phyloP scores from a whole-genome alignment of 2,797 vertebrate genomes.

The Rhinoraja longicauda region DNA sequence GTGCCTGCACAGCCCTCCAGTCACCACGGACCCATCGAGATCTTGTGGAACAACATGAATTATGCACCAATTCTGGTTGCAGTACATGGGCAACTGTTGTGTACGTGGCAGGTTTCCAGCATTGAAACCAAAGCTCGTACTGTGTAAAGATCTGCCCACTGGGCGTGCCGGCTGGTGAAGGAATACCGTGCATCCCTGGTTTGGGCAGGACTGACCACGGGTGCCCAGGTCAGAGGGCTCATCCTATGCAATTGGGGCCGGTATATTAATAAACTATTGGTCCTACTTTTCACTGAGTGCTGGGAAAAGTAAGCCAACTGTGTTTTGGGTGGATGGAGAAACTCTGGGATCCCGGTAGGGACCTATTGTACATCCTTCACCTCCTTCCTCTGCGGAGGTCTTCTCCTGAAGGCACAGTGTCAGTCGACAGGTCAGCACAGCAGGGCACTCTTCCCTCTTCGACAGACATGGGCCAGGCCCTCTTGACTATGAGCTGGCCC shows the following conservation, averaged over 20 bases:
- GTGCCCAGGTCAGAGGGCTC: not conserved
- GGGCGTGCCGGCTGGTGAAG: not conserved
- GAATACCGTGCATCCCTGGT: not conserved
- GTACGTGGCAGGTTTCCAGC: not conserved
- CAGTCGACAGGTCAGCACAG: not conserved
- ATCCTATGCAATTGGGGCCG: not conserved
- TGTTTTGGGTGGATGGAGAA: not conserved
- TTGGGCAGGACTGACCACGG: not conserved
- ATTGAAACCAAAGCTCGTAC: too few relatives aligned
- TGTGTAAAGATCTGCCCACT: not conserved
- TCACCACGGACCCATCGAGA: not conserved
- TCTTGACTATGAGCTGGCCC: not conserved
- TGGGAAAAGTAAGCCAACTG: too few relatives aligned
- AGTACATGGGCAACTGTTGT: not conserved
- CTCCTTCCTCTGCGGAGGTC: not conserved
- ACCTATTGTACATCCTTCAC: not conserved
- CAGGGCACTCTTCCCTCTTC: not conserved
- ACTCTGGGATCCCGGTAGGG: not conserved
- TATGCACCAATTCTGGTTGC: not conserved
- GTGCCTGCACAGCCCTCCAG: not conserved
- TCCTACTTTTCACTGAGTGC: not conserved
- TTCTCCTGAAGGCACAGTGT: not conserved
- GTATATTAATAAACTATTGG: not conserved
- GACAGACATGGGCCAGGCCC: not conserved
- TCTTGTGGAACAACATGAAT: not conserved